Conservation (phyloP, 2,888 invertebrate species). For the Ischnura elegans region DNA sequence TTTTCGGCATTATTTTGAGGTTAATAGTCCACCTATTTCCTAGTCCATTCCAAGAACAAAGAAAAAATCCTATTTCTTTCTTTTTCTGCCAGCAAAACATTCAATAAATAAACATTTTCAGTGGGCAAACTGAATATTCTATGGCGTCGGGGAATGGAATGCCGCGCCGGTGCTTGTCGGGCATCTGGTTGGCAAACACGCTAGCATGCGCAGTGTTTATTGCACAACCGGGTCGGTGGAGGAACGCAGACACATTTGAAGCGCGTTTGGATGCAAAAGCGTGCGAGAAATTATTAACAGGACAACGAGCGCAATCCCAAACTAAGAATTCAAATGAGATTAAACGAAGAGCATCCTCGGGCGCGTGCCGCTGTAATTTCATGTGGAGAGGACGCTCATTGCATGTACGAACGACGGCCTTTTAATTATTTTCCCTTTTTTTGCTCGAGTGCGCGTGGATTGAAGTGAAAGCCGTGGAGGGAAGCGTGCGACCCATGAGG, state of each 20-base stretch:
- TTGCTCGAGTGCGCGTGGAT: background rate
- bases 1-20: too few species aligned
- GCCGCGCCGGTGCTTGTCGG: background rate
- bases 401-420: background rate
- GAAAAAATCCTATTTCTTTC: background rate
- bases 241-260: background rate
- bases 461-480: background rate
- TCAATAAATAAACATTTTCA: background rate
- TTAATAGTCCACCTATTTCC: too few species aligned
- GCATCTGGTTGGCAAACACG: background rate
- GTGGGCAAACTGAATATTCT: background rate
- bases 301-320: background rate
- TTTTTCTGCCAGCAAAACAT: background rate
- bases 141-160: background rate
- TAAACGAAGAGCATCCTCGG: background rate
- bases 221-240: background rate
- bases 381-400: constrained; percentile 1
- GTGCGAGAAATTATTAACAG: constrained; percentile 24
- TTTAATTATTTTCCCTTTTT: constrained; percentile 33
- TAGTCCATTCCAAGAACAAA: background rate
- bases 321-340: constrained; percentile 31
- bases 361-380: constrained; percentile 27
- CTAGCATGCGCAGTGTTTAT: background rate
- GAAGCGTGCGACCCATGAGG: background rate
- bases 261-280: background rate